Base-by-base conservation (phyloP, 2,113 vertebrate species). In the Rhabdornis inornatus region DNA sequence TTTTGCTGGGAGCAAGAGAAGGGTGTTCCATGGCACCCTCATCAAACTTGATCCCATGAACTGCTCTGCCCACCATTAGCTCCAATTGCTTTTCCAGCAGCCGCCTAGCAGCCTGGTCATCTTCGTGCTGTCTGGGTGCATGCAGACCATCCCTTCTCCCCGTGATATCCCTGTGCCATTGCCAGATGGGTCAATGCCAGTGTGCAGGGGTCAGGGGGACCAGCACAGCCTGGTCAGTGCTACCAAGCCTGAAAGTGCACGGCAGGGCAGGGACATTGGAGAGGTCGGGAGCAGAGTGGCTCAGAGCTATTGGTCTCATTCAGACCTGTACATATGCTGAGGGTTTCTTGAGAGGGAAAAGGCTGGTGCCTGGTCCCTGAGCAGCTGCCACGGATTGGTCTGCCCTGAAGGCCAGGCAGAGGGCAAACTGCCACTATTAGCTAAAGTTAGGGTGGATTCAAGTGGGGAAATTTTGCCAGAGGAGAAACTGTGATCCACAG, bases 121-220 rank as follows among this genome's bases (percentile, higher is more conserved):
- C 18, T 35, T 72, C 7, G 20, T 25, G 45, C 7, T 65, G 28
- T 60, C 39, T 74, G 59, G 6, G 33, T 56, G 30, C 8, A 2
- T 17, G 9, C 18, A 82, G 27, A 15, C 9, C 35, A 25, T 24
- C 18, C 30, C n/a, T 35, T 28, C n/a, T 61, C 3, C 16, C 19
- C 39, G 3, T 18, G 42, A 10, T 22, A 49, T 35, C 24, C 65
- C 42, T 2, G 1, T 69, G 21, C 31, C 2, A 0, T 33, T 78
- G 27, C 16, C 45, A 84, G 40, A 10, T 16, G 23, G 28, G 9
- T 42, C 40, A 31, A 3, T 44, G 31, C 19, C 60, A 49, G 24
- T 0, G 1, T 35, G 50, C 2, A 10, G 4, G 24, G 12, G 1
- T 49, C 27, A 19, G 24, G 15, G 16, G 25, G 7, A 69, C 2